These are phyloP conservation scores for Xanthostigma xanthostigma DNA, from an alignment of 2,888 invertebrate genomes.

Conservation along the genomic window DNA sequence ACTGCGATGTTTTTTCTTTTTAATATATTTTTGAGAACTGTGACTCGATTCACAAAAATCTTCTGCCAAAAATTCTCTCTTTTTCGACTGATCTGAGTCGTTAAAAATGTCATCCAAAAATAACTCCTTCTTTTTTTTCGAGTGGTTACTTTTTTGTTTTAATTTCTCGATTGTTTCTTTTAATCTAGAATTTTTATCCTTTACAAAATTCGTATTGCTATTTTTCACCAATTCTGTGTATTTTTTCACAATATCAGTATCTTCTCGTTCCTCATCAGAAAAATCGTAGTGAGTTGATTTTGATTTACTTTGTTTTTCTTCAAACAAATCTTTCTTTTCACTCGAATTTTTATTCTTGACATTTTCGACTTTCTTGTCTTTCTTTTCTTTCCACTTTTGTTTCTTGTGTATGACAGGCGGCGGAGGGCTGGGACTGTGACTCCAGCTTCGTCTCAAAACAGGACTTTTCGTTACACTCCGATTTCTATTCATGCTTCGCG, in stretches of 20 bases:
- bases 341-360: background rate
- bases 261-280: slow-evolving; percentile 16
- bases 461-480: slow-evolving; percentile 17
- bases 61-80: slow-evolving; percentile 9
- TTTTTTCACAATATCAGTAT: slow-evolving; percentile 13
- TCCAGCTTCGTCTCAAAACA: slow-evolving; percentile 19
- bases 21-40: slow-evolving; percentile 7
- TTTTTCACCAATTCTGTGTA: too few species aligned
- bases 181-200: slow-evolving; percentile 35
- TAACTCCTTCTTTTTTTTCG: slow-evolving; percentile 25
- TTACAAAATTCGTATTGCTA: slow-evolving; percentile 18
- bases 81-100: slow-evolving; percentile 15
- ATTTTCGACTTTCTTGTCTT: background rate
- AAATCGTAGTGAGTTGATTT: slow-evolving; percentile 4
- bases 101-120: slow-evolving; percentile 19
- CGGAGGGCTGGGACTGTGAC: slow-evolving; percentile 23
- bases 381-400: slow-evolving; percentile 2
- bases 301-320: slow-evolving; percentile 21
- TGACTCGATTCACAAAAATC: slow-evolving; percentile 15
- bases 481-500: slow-evolving; percentile 14
- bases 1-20: slow-evolving; percentile 13
- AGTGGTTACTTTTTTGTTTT: slow-evolving; percentile 45
- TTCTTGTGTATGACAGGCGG: slow-evolving; percentile 12
- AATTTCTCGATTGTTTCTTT: slow-evolving; percentile 44
- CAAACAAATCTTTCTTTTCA: slow-evolving; percentile 17